Evolutionary conservation across 2,888 invertebrate genomes (phyloP).

Genomic region (Sphinx pinastri): DNA sequence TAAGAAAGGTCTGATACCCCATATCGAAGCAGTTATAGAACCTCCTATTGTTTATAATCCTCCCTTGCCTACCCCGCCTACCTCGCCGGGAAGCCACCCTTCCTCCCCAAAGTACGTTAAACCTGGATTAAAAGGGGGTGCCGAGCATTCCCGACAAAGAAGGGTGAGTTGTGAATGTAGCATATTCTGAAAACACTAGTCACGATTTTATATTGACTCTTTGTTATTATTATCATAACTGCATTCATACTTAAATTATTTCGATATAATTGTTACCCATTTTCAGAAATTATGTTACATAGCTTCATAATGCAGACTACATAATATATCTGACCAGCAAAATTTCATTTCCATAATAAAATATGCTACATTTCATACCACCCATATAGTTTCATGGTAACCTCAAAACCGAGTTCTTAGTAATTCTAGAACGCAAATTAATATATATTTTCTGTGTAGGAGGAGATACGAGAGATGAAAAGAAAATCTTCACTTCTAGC

Average conservation of each 20-base stretch:
- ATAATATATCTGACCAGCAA: no score
- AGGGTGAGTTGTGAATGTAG: conserved; percentile 47
- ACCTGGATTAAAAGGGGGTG: conserved; percentile 56
- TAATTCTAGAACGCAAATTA: conserved; percentile 8
- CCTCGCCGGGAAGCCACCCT: conserved; percentile 54
- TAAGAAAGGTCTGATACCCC: conserved; percentile 67
- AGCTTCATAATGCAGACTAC: no score
- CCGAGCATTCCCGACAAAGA: conserved; percentile 43
- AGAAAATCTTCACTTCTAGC: conserved; percentile 71
- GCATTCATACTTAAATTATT: no score
- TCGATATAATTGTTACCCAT: neutral
- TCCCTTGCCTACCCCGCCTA: conserved; percentile 63
- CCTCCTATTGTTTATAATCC: conserved; percentile 63
- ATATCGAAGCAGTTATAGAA: conserved; percentile 66
- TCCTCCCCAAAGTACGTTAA: conserved; percentile 58
- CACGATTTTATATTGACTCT: no score
- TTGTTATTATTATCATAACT: no score
- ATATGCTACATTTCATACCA: no score
- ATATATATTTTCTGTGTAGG: conserved; percentile 48
- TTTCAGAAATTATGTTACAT: neutral
- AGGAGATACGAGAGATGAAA: conserved; percentile 73
- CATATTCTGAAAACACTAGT: neutral
- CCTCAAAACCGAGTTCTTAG: neutral
- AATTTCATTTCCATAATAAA: no score
- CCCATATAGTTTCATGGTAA: no score